These are phyloP conservation scores for Oscheius sp. DNA, from an alignment of 2,888 invertebrate species.

Conservation along the genomic window DNA sequence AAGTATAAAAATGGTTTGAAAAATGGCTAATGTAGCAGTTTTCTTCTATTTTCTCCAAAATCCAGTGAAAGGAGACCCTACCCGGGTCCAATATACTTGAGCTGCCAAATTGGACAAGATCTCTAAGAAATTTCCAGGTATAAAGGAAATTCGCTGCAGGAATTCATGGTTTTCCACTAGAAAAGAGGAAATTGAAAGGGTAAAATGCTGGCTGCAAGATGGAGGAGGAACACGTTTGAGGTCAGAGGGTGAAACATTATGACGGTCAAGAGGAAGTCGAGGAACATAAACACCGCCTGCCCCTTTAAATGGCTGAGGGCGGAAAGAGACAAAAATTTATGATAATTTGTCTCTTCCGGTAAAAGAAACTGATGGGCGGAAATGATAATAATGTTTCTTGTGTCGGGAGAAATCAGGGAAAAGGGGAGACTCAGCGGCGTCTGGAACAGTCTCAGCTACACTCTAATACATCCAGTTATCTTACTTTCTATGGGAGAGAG, in stretches of 20 bases:
- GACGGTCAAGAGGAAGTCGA: conserved; percentile 2
- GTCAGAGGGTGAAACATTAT: not conserved
- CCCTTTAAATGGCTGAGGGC: not conserved
- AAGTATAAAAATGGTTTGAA: no score
- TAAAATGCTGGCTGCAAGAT: not conserved
- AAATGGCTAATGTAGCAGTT: no score
- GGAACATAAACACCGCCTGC: not conserved
- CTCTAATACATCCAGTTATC: conserved; percentile 7
- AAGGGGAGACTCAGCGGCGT: not conserved
- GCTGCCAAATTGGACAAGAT: no score
- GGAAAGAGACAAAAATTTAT: conserved; percentile 9
- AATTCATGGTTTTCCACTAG: no score
- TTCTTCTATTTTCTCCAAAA: no score
- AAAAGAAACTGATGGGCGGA: conserved; percentile 1
- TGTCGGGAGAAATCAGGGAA: not conserved
- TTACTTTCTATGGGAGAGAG: not conserved
- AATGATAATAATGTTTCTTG: no score
- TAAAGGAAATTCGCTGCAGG: no score
- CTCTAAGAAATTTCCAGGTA: no score
- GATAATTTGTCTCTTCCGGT: not conserved
- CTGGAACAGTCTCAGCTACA: conserved; percentile 8
- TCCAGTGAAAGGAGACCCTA: no score
- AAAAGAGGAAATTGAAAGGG: no score
- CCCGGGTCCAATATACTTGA: no score
- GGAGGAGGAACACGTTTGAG: not conserved